Conservation (phyloP, 2,888 invertebrate genomes). For the Malacosoma neustria region DNA sequence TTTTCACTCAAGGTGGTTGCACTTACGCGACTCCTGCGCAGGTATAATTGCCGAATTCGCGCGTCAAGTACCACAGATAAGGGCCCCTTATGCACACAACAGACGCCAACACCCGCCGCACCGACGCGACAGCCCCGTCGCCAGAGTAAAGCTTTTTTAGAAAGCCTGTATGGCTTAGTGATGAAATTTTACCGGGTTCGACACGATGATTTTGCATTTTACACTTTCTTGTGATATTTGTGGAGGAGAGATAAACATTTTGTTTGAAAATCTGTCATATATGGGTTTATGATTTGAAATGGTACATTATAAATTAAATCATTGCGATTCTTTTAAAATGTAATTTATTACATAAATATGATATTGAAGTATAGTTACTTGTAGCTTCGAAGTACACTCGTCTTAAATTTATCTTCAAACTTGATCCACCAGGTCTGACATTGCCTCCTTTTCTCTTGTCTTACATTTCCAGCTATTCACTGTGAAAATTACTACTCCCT, state of each 20-base stretch:
- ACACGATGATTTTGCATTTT: neutral
- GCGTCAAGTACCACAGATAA: slow-evolving; percentile 47
- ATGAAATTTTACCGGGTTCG: neutral
- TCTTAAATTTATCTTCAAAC: too few species aligned
- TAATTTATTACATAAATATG: too few species aligned
- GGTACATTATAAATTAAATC: too few species aligned
- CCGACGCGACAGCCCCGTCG: slow-evolving; percentile 27
- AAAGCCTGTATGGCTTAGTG: neutral
- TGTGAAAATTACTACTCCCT: too few species aligned
- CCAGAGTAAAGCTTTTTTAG: slow-evolving; percentile 15
- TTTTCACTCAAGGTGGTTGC: slow-evolving; percentile 40
- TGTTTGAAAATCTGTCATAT: too few species aligned
- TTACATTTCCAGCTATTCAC: too few species aligned
- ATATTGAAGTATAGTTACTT: too few species aligned
- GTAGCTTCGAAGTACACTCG: too few species aligned
- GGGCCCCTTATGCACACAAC: slow-evolving; percentile 20
- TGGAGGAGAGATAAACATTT: neutral
- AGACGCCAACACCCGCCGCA: slow-evolving; percentile 19
- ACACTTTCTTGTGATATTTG: neutral
- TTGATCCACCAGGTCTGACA: too few species aligned
- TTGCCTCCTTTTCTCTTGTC: too few species aligned
- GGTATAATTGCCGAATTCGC: slow-evolving; percentile 42
- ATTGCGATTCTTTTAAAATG: too few species aligned
- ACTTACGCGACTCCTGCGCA: slow-evolving; percentile 35
- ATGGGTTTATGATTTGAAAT: too few species aligned